phyloP scores from a whole-genome alignment of 2,888 invertebrate genomes.

The Pachydiplax longipennis region DNA sequence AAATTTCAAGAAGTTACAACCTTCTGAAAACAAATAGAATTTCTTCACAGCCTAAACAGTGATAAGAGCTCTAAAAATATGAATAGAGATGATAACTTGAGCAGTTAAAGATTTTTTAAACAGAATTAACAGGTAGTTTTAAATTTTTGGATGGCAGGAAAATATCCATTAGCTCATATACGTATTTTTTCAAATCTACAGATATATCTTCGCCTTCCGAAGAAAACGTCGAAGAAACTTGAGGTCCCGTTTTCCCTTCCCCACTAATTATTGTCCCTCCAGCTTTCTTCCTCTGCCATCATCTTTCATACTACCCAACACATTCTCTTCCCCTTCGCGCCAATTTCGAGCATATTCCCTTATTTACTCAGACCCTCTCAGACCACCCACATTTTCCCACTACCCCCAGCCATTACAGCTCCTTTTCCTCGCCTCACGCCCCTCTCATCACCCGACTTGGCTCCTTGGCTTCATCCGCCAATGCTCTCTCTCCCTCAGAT shows the following conservation, averaged over 20 bases:
- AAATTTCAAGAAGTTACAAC: too few relatives aligned
- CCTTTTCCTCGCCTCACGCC: not conserved
- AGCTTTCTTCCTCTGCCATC: not conserved
- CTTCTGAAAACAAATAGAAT: too few relatives aligned
- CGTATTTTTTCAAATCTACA: too few relatives aligned
- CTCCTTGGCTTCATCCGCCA: not conserved
- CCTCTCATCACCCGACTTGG: not conserved
- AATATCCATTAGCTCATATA: too few relatives aligned
- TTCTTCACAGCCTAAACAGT: too few relatives aligned
- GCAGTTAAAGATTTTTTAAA: too few relatives aligned
- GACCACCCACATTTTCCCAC: not conserved
- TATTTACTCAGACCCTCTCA: not conserved
- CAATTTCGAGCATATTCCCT: not conserved
- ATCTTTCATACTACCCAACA: not conserved
- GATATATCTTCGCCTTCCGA: too few relatives aligned
- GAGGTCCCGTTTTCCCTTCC: not conserved
- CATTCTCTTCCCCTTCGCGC: not conserved
- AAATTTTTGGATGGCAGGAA: too few relatives aligned
- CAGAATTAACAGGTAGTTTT: too few relatives aligned
- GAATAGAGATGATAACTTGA: too few relatives aligned
- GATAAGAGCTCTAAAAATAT: too few relatives aligned
- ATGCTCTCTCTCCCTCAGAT: not conserved
- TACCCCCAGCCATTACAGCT: not conserved
- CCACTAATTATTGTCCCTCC: not conserved
- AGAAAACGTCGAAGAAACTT: too few relatives aligned